Evolutionary conservation across 2,113 vertebrate genomes (phyloP), one percentile per base, ranked within the genome.

Genomic region (Lepisosteus osseus): DNA sequence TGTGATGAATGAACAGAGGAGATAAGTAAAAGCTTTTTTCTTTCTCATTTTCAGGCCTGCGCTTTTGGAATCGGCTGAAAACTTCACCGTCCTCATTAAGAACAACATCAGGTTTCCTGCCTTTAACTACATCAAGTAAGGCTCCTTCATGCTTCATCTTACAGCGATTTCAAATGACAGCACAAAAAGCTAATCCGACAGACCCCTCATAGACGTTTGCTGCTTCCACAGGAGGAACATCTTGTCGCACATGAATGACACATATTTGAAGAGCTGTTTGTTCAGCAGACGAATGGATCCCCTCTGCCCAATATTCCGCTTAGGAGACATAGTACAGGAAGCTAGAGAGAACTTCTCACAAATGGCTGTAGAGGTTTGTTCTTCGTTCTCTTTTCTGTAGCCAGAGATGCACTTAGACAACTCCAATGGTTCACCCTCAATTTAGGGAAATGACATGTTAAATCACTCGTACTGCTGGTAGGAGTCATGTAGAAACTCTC

Each of bases 61-160:
- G 1, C 71, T 94, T 81, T 75, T 96, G 75, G 85, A 73, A 15
- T 87, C 87, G 8, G 93, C 93, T 0, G 91, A 94, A 81, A 91
- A 95, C 83, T 96, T 95, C 82, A 94, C 94, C 0, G 91, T 95
- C 54, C 84, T 96, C 70, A 93, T 94, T 73, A 95, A 95, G 76
- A 95, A 93, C 76, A 95, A 92, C 44, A 84, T 95, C 43, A 70
- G 91, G 2, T 96, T 95, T 71, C 93, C 93, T 0, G 89, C 89
- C n/a, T 94, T 94, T 84, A 90, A 92, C 83, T 92, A 83, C 44
- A 91, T 85, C 6, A 67, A 65, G 91, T 93, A 82, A 94, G 87
- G 13, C 29, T 72, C 80, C 45, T 64, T 80, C 66, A 68, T 9
- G 51, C 8, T n/a, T 17, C 2, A 56, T 62, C 5, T 29, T 44